Conservation (phyloP, 2,888 invertebrate species). For the Epiblema foenella region DNA sequence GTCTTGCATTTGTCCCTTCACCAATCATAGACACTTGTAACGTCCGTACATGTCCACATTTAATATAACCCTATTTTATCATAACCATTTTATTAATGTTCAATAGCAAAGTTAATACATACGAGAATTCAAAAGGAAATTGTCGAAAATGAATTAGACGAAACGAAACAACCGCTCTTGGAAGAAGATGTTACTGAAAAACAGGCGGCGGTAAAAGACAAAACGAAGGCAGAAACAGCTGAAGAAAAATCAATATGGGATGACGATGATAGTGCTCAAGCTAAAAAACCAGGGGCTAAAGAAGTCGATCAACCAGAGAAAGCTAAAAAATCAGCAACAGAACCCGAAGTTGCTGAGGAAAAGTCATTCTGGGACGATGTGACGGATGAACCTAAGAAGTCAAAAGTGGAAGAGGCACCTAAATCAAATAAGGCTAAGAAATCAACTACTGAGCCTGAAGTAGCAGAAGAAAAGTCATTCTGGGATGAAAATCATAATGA, state of each 20-base stretch:
- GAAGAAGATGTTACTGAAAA: slow-evolving; percentile 58
- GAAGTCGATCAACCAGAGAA: slow-evolving; percentile 54
- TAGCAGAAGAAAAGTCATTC: slow-evolving; percentile 67
- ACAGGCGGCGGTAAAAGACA: slow-evolving; percentile 54
- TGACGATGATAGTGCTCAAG: slow-evolving; percentile 60
- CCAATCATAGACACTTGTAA: slow-evolving; percentile 63
- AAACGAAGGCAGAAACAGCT: slow-evolving; percentile 58
- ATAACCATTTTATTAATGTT: slow-evolving; percentile 67
- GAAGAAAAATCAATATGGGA: slow-evolving; percentile 64
- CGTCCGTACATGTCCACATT: slow-evolving; percentile 60
- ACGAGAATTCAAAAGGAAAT: slow-evolving; percentile 79
- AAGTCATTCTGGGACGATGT: slow-evolving; percentile 62
- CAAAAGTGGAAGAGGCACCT: slow-evolving; percentile 59
- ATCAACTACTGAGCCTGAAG: slow-evolving; percentile 64
- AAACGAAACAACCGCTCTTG: slow-evolving; percentile 58
- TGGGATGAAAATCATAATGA: slow-evolving; percentile 77
- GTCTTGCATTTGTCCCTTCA: slow-evolving; percentile 53
- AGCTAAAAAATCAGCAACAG: slow-evolving; percentile 57
- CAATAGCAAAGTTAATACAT: slow-evolving; percentile 82
- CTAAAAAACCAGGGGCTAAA: slow-evolving; percentile 54
- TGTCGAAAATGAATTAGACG: slow-evolving; percentile 80
- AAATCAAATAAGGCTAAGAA: slow-evolving; percentile 60
- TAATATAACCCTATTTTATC: slow-evolving; percentile 59
- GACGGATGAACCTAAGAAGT: slow-evolving; percentile 53
- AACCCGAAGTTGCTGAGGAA: slow-evolving; percentile 55